Conservation (phyloP, 2,888 invertebrate genomes). For the Stenoptilia bipunctidactyla region DNA sequence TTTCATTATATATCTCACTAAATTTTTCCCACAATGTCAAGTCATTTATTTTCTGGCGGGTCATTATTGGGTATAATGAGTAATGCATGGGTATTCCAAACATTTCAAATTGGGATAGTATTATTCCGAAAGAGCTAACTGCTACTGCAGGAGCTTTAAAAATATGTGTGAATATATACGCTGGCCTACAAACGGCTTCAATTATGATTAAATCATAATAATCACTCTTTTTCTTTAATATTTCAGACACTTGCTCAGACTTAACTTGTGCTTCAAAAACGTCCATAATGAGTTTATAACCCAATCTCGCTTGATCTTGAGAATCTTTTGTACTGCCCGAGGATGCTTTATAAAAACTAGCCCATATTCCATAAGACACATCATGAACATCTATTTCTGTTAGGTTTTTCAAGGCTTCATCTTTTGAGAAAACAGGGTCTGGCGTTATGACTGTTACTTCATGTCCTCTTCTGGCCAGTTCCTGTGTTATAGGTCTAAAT, state of each 20-base stretch:
- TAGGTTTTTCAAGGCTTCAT: conserved; percentile 29
- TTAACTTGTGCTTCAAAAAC: conserved; percentile 20
- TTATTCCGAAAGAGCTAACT: conserved; percentile 25
- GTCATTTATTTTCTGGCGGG: conserved; percentile 19
- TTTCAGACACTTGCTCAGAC: conserved; percentile 17
- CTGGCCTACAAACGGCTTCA: conserved; percentile 20
- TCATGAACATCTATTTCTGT: conserved; percentile 45
- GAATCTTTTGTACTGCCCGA: conserved; percentile 13
- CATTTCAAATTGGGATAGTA: conserved; percentile 8
- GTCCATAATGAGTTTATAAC: conserved; percentile 1
- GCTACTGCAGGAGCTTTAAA: conserved; percentile 27
- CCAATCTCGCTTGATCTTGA: conserved; percentile 5
- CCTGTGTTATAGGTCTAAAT: conserved; percentile 37
- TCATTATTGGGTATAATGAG: conserved; percentile 16
- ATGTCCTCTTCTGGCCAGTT: conserved; percentile 50
- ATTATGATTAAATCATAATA: conserved; percentile 27
- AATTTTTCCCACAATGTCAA: conserved; percentile 23
- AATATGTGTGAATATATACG: conserved; percentile 20
- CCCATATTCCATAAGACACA: conserved; percentile 25
- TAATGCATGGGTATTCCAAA: conserved; percentile 22
- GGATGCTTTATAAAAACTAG: conserved; percentile 8
- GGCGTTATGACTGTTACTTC: conserved; percentile 47
- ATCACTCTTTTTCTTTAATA: conserved; percentile 18
- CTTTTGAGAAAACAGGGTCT: conserved; percentile 34
- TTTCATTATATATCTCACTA: conserved; percentile 17